A percentile compares a stretch with the other conserved stretches of the same genome.
phyloP scores from a whole-genome alignment of 2,888 invertebrate genomes.

The Drosophila dives region DNA sequence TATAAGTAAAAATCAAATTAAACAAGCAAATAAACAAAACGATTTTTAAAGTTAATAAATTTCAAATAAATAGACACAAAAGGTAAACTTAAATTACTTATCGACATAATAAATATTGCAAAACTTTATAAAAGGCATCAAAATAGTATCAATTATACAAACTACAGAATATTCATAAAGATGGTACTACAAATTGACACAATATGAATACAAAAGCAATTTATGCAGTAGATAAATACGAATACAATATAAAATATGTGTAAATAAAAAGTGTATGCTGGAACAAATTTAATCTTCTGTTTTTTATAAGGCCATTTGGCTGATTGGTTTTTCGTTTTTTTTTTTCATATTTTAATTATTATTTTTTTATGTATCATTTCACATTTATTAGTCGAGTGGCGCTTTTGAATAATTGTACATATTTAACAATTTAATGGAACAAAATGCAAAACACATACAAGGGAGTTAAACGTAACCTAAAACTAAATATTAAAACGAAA shows the following conservation, averaged over 20 bases:
- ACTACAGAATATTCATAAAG: slow-evolving; percentile 59
- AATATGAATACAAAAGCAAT: slow-evolving; percentile 65
- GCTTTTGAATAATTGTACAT: slow-evolving; percentile 64
- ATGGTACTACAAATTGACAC: slow-evolving; percentile 55
- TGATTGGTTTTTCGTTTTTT: slow-evolving; percentile 50
- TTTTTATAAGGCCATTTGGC: slow-evolving; percentile 47
- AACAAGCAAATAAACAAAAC: slow-evolving; percentile 15
- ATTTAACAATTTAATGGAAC: slow-evolving; percentile 82
- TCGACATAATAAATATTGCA: slow-evolving; percentile 51
- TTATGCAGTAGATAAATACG: slow-evolving; percentile 52
- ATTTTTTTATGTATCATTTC: slow-evolving; percentile 8
- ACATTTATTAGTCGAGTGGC: slow-evolving; percentile 29
- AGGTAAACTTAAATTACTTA: slow-evolving; percentile 58
- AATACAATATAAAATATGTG: slow-evolving; percentile 57
- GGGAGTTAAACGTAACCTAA: slow-evolving; percentile 84
- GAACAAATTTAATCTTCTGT: slow-evolving; percentile 55
- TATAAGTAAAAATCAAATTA: slow-evolving; percentile 17
- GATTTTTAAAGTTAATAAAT: slow-evolving; percentile 64
- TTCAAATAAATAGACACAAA: slow-evolving; percentile 30
- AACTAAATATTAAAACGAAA: slow-evolving; percentile 53
- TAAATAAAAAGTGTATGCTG: slow-evolving; percentile 59
- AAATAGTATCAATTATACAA: slow-evolving; percentile 58
- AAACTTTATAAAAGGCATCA: slow-evolving; percentile 30
- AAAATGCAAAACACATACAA: slow-evolving; percentile 85
- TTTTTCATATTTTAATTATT: slow-evolving; percentile 14